phyloP scores from a whole-genome alignment of 2,797 vertebrate species.

The Sternotherus odoratus region DNA sequence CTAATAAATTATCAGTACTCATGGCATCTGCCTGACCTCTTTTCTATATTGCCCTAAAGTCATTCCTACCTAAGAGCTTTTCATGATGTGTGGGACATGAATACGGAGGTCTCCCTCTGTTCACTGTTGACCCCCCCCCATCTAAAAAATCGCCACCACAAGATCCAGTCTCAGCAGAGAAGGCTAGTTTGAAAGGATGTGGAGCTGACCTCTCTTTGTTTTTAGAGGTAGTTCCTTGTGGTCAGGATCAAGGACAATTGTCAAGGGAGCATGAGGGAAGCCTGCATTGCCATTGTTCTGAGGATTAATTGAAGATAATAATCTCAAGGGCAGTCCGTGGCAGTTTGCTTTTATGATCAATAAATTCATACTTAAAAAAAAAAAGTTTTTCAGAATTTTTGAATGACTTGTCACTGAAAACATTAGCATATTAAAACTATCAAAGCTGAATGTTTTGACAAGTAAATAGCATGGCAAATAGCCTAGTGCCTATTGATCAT shows the following conservation, averaged over 20 bases:
- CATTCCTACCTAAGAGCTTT: background rate
- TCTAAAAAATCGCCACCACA: background rate
- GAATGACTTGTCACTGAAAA: background rate
- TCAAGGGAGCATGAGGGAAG: accelerated
- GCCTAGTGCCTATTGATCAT: slow-evolving; percentile 38
- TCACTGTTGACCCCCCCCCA: background rate
- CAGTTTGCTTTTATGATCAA: background rate
- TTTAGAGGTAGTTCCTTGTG: background rate
- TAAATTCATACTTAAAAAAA: background rate
- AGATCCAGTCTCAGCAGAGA: accelerated
- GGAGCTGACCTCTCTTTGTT: background rate
- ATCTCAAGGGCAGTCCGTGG: background rate
- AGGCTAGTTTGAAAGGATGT: background rate
- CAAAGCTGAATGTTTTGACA: slow-evolving; percentile 3
- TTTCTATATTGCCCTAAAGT: accelerated
- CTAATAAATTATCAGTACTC: background rate
- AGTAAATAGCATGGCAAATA: slow-evolving; percentile 21
- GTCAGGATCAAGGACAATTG: background rate
- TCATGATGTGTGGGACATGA: background rate
- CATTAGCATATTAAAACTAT: background rate
- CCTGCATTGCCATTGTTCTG: accelerated
- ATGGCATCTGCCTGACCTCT: background rate
- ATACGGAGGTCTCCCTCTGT: background rate
- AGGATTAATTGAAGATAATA: background rate
- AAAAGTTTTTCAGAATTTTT: slow-evolving; percentile 7